A percentile compares a stretch with the other conserved stretches of the same genome.
phyloP scores from a whole-genome alignment of 2,888 invertebrate species.

The Sphinx pinastri region DNA sequence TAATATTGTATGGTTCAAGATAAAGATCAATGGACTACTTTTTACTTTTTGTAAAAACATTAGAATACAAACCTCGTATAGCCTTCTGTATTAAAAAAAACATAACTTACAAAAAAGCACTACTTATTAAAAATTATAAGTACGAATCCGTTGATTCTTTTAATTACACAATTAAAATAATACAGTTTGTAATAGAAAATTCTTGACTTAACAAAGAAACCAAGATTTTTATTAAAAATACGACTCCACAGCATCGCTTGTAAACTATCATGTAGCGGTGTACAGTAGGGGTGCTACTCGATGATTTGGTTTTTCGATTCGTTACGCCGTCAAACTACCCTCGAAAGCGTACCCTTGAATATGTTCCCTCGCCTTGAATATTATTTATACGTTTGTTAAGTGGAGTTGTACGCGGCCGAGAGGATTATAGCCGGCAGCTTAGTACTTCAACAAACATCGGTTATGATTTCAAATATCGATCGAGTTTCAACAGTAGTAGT shows the following conservation, averaged over 20 bases:
- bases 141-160: no score
- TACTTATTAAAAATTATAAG: no score
- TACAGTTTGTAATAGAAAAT: no score
- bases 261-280: slow-evolving; percentile 81
- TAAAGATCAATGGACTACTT: no score
- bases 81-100: no score
- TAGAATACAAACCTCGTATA: no score
- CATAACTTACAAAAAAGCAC: no score
- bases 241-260: slow-evolving; percentile 57
- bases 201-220: no score
- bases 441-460: slow-evolving; percentile 82
- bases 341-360: slow-evolving; percentile 78
- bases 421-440: slow-evolving; percentile 78
- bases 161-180: no score
- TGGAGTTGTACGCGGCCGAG: slow-evolving; percentile 74
- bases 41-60: no score
- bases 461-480: slow-evolving; percentile 77
- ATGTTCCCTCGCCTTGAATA: slow-evolving; percentile 83
- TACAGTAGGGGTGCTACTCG: slow-evolving; percentile 82
- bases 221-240: neutral
- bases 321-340: slow-evolving; percentile 85
- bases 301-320: slow-evolving; percentile 85
- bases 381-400: slow-evolving; percentile 85
- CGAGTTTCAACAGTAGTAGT: slow-evolving; percentile 51
- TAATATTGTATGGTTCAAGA: no score